Percentiles rank a stretch among this genome's conserved stretches.
These are phyloP conservation scores for Ceyx cyanopectus DNA, from an alignment of 2,113 vertebrate genomes.

Conservation along the genomic window DNA sequence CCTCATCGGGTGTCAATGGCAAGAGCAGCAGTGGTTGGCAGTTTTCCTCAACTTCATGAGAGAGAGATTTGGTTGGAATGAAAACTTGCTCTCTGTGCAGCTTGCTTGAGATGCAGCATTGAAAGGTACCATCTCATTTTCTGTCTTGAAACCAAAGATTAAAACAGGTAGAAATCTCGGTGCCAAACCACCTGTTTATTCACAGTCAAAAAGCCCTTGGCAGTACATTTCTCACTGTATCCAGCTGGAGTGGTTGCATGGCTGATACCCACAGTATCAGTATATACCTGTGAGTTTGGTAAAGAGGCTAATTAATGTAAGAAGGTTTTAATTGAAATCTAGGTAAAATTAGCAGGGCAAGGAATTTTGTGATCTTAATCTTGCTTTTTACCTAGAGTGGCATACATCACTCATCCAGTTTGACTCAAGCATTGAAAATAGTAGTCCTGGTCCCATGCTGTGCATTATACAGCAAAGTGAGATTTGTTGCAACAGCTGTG, in stretches of 20 bases:
- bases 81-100: constrained; percentile 65
- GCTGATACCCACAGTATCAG: neutral
- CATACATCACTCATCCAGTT: neutral
- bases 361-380: neutral
- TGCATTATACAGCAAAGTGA: neutral
- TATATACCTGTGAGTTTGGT: neutral
- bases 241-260: neutral
- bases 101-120: constrained; percentile 72
- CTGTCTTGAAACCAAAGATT: constrained; percentile 68
- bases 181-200: constrained; percentile 76
- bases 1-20: constrained; percentile 26
- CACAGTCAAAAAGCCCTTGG: constrained; percentile 46
- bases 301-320: constrained; percentile 17
- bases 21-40: constrained; percentile 71
- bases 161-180: constrained; percentile 51
- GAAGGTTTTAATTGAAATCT: neutral
- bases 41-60: constrained; percentile 64
- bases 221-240: constrained; percentile 8
- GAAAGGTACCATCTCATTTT: constrained; percentile 76
- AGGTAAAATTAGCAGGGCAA: neutral
- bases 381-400: neutral
- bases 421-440: neutral
- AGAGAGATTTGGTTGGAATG: constrained; percentile 72
- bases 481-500: constrained; percentile 2
- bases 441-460: neutral